Evolutionary conservation across 2,888 invertebrate genomes (phyloP), one percentile per base, ranked within the genome.

Genomic region (Teleiodes luculella): DNA sequence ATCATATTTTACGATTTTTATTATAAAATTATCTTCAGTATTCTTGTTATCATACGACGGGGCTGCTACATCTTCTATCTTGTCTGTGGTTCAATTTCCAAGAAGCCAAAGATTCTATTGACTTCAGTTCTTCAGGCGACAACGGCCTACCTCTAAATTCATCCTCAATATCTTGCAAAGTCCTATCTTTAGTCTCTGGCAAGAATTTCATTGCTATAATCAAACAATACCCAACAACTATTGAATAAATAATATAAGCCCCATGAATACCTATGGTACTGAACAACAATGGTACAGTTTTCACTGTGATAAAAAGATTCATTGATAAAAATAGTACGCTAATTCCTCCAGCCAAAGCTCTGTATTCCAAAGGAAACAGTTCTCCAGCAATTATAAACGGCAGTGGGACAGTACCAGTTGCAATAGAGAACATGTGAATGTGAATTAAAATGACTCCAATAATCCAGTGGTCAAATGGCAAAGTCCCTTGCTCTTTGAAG

Each of bases 341-440:
- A 14, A 84, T 69, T 0, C 82, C 82, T 0, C 83, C 79, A 0
- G 93, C 93, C 0, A 93, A 69, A 20, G 92, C 92, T 51, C 93
- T 86, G 39, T 90, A 90, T 53, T 88, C 86, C 24, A 91, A 78
- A 2, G 93, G 90, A 62, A 93, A 94, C 3, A 94, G 78, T 73
- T 95, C 94, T 0, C 94, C 94, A 52, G 93, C 92, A 74, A 94
- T 91, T 6, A 93, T 91, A 80, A 93, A 94, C 0, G 94, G 93
- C 31, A 94, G 65, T 0, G 94, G 92, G 6, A 92, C 80, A 1
- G 91, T 79, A 0, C 94, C 93, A 1, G 91, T 82, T 0, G 90
- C 86, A 31, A 92, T 83, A 1, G 91, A 89, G 16, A 88, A 80
- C 64, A 92, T 91, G 57, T 92, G 78, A 0, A 78, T 62, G 35